phyloP scores from a whole-genome alignment of 2,888 invertebrate genomes.

The Oxyscelio sp. region DNA sequence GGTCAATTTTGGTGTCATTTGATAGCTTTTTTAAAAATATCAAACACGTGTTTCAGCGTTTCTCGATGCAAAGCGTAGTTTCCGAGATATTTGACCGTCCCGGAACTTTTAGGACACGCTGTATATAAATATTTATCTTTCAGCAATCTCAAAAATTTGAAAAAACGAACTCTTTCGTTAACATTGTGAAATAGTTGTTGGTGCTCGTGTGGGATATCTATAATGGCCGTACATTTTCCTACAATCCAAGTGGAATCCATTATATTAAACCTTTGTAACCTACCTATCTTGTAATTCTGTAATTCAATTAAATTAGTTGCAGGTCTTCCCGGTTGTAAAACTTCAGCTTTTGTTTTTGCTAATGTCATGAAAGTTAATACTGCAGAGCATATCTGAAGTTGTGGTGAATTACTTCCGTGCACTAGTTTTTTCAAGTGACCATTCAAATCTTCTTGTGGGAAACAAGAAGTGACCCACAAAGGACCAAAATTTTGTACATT shows the following conservation, averaged over 20 bases:
- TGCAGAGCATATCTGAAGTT: slow-evolving; percentile 10
- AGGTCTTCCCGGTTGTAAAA: neutral
- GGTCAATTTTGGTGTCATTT: no score
- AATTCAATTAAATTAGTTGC: neutral
- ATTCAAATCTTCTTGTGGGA: no score
- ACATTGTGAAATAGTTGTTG: no score
- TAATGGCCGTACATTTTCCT: neutral
- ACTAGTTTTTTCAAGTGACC: no score
- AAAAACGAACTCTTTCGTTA: no score
- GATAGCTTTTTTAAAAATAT: no score
- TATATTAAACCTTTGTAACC: slow-evolving; percentile 4
- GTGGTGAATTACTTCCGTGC: no score
- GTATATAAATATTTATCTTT: slow-evolving; percentile 46
- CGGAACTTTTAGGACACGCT: no score
- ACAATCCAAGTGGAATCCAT: slow-evolving; percentile 11
- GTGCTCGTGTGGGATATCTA: neutral
- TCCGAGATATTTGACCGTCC: no score
- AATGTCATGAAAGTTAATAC: neutral
- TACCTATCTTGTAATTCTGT: neutral
- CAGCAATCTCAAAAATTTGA: slow-evolving; percentile 38
- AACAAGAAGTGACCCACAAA: slow-evolving; percentile 3
- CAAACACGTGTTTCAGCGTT: no score
- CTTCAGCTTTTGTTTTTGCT: neutral
- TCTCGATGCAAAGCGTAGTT: no score
- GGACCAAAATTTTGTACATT: slow-evolving; percentile 50